Percentiles rank a stretch among this genome's conserved stretches.
These are phyloP conservation scores for Diarsia mendica DNA, from an alignment of 2,888 invertebrate genomes.

Conservation along the genomic window DNA sequence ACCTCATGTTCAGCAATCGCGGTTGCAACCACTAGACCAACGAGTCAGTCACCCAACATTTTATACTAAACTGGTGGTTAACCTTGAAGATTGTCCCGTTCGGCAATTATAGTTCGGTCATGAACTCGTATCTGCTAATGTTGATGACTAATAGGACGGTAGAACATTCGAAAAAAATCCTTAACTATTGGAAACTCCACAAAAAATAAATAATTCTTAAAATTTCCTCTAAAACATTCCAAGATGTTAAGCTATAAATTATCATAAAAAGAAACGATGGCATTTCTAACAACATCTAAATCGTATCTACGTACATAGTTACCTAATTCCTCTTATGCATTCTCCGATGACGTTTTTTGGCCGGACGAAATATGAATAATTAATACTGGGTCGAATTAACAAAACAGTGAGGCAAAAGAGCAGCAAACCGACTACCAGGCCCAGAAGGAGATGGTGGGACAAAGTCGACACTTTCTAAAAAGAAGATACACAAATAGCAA, in stretches of 20 bases:
- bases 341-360: too few species aligned
- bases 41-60: too few species aligned
- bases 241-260: not conserved
- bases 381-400: not conserved
- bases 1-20: too few species aligned
- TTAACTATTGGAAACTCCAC: not conserved
- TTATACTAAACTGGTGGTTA: not conserved
- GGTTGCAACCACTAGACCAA: too few species aligned
- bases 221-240: not conserved
- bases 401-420: not conserved
- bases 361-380: not conserved
- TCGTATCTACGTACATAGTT: not conserved
- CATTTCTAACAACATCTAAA: not conserved
- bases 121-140: not conserved
- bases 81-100: not conserved
- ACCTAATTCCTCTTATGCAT: not conserved
- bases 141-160: not conserved
- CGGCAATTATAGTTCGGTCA: not conserved
- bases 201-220: too few species aligned
- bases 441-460: not conserved
- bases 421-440: not conserved
- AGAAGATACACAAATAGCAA: too few species aligned
- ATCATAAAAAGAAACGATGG: not conserved
- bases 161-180: not conserved
- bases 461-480: not conserved